Evolutionary conservation across 2,113 vertebrate genomes (phyloP), one percentile per base, ranked within the genome.

Genomic region (Trogon surrucura): DNA sequence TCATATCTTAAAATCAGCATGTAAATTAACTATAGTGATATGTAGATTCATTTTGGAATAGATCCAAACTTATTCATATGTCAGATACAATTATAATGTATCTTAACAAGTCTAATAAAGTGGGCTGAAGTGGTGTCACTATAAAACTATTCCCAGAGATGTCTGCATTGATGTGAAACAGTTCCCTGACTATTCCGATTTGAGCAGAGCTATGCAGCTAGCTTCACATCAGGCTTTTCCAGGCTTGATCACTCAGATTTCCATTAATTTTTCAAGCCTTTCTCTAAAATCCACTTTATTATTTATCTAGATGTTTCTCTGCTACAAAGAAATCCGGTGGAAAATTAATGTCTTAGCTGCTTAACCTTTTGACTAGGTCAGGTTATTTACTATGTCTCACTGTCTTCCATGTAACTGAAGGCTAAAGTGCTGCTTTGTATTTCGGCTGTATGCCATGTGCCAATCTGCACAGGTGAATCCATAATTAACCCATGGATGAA

Each of bases 201-300:
- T 93, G 91, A 95, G 96, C 89, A 95, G 71, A 95, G 91, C 85
- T 85, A 41, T 20, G 51, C 85, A 96, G 66, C 67, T 92, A 89
- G 23, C 56, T 92, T 38, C 62, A 64, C 38, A 81, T 94, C 45
- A 48, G 85, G 80, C 60, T 84, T 85, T 70, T 96, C 80, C 34
- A 83, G 69, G 80, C 71, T 91, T 93, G 78, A 96, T 97, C 89
- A 93, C 4, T n/a, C 72, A 95, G 30, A 86, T 69, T 78, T 38
- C 60, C 73, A 96, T 97, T 93, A 96, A 96, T 94, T 96, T 98
- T 98, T 97, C 80, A 98, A 95, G 30, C 11, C 65, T 96, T 97
- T 96, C 88, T 97, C 82, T 93, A 94, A 96, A 95, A 95, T 89
- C 82, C 94, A 57, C 32, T 94, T 94, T 95, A 96, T 97, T 92